Percentiles rank a stretch among this genome's conserved stretches.
Conservation (phyloP, 2,888 invertebrate genomes). For the Ptilodon capucinus region DNA sequence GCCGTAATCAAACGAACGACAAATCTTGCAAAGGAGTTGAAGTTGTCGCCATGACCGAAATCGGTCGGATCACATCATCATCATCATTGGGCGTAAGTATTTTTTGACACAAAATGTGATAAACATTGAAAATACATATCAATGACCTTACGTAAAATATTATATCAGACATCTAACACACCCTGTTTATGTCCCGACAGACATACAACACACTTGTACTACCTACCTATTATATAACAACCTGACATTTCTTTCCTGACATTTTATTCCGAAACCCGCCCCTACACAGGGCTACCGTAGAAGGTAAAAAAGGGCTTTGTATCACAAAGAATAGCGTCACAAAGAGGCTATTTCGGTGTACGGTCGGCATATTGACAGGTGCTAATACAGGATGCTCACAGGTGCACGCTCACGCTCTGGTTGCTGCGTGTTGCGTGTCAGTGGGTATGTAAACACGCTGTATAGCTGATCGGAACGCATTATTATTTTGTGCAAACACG, state of each 20-base stretch:
- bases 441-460: background rate
- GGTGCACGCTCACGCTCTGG: conserved; percentile 3
- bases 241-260: background rate
- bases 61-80: no score
- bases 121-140: no score
- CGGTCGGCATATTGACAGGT: background rate
- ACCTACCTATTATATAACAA: background rate
- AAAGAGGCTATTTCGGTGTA: background rate
- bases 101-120: no score
- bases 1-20: no score
- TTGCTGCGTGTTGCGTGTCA: conserved; percentile 7
- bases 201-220: no score
- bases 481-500: no score
- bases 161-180: no score
- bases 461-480: background rate
- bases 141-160: no score
- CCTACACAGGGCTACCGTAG: background rate
- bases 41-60: no score
- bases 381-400: background rate
- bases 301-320: background rate
- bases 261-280: background rate
- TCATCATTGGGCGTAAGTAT: no score
- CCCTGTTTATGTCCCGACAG: no score
- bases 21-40: no score
- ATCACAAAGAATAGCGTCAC: background rate